phyloP scores from a whole-genome alignment of 2,888 invertebrate genomes.

The Encarsia formosa region DNA sequence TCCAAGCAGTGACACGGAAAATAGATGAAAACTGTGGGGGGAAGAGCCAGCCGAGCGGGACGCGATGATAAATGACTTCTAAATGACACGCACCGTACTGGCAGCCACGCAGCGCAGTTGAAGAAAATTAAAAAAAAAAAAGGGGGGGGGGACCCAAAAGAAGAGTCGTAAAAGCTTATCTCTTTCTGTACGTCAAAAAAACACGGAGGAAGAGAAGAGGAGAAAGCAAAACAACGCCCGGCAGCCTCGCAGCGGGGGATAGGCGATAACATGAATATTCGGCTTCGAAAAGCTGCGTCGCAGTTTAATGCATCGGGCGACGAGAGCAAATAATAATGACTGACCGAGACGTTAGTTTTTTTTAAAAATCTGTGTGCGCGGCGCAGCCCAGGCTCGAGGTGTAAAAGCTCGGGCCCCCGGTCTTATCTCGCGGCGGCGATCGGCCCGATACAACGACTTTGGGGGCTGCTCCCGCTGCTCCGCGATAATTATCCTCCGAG shows the following conservation, averaged over 20 bases:
- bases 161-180: conserved; percentile 1
- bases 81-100: conserved; percentile 10
- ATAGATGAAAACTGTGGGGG: conserved; percentile 17
- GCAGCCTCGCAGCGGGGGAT: neutral
- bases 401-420: conserved; percentile 22
- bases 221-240: neutral
- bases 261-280: conserved; percentile 11
- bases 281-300: conserved; percentile 9
- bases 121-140: neutral
- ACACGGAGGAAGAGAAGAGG: neutral
- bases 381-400: conserved; percentile 10
- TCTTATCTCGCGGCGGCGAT: conserved; percentile 25
- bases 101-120: too few relatives aligned
- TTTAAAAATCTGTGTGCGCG: conserved; percentile 14
- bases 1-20: conserved; percentile 17
- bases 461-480: conserved; percentile 17
- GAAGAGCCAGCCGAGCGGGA: neutral
- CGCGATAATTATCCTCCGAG: conserved; percentile 29
- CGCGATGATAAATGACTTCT: conserved; percentile 19
- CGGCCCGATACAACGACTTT: conserved; percentile 23
- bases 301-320: too few relatives aligned
- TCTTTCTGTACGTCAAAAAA: neutral
- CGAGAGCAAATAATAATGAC: neutral
- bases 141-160: neutral
- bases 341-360: neutral